Conservation (phyloP, 2,113 vertebrate species). For the Typhlomys cinereus region DNA sequence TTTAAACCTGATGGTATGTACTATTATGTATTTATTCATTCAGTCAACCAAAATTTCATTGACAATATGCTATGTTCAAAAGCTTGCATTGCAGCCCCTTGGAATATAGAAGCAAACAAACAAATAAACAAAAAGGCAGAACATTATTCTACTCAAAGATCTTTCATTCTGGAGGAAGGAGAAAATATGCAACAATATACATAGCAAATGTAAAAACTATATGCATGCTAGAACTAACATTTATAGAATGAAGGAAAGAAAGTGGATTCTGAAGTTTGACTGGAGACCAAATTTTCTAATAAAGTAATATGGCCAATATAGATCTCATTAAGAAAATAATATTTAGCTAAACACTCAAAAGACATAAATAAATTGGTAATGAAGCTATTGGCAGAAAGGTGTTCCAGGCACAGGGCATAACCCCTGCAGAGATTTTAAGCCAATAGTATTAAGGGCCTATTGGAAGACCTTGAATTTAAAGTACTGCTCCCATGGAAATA, state of each 20-base stretch:
- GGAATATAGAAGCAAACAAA: background rate
- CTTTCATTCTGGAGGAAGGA: fast-evolving
- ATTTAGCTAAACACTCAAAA: background rate
- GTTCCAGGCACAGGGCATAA: too few relatives aligned
- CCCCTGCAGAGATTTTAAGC: background rate
- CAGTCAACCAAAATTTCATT: background rate
- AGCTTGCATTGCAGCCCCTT: background rate
- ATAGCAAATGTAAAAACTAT: background rate
- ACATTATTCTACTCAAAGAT: background rate
- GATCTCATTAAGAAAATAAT: background rate
- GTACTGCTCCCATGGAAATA: background rate
- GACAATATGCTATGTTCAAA: background rate
- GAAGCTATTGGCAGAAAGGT: background rate
- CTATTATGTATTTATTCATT: background rate
- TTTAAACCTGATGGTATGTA: background rate
- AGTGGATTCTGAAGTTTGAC: background rate
- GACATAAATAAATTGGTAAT: background rate
- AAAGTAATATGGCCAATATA: background rate
- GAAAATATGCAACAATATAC: background rate
- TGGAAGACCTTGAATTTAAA: background rate
- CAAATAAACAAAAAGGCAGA: too few relatives aligned
- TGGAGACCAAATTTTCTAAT: background rate
- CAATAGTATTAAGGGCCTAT: fast-evolving
- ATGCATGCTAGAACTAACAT: background rate
- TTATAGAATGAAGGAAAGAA: background rate